Percentiles rank a stretch among this genome's conserved stretches.
Evolutionary conservation across 2,113 vertebrate species (phyloP).

Genomic region (Herpetotheres cachinnans): DNA sequence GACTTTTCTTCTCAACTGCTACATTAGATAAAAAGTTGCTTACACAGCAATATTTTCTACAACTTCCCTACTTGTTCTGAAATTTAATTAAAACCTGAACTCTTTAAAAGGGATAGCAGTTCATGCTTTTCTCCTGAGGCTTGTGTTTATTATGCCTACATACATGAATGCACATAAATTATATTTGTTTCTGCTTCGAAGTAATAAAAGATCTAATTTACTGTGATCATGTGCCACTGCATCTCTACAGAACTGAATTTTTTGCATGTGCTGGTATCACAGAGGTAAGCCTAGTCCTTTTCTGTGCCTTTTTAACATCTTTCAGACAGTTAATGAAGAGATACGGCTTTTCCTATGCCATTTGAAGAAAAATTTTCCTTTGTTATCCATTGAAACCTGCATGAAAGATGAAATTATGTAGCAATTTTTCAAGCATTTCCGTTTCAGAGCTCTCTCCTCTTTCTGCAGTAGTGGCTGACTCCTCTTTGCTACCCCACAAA

Average conservation of each 20-base stretch:
- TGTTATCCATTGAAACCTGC: neutral
- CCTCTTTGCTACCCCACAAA: neutral
- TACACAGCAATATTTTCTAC: neutral
- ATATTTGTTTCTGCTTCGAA: neutral
- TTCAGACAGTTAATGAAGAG: neutral
- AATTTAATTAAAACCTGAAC: conserved; percentile 3
- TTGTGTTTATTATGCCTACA: neutral
- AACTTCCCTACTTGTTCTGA: neutral
- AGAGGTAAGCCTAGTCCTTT: neutral
- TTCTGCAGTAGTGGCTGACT: neutral
- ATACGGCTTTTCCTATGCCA: neutral
- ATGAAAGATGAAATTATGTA: neutral
- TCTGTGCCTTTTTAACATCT: neutral
- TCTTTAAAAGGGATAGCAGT: neutral
- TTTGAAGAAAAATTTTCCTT: neutral
- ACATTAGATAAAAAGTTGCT: neutral
- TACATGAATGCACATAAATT: neutral
- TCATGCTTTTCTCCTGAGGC: neutral
- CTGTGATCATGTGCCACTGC: neutral
- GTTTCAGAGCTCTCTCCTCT: neutral
- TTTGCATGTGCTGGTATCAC: neutral
- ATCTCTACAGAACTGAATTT: neutral
- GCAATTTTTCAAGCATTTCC: neutral
- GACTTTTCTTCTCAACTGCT: neutral
- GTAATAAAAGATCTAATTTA: neutral